phyloP scores from a whole-genome alignment of 2,888 invertebrate species.

The Platypus cylindrus region DNA sequence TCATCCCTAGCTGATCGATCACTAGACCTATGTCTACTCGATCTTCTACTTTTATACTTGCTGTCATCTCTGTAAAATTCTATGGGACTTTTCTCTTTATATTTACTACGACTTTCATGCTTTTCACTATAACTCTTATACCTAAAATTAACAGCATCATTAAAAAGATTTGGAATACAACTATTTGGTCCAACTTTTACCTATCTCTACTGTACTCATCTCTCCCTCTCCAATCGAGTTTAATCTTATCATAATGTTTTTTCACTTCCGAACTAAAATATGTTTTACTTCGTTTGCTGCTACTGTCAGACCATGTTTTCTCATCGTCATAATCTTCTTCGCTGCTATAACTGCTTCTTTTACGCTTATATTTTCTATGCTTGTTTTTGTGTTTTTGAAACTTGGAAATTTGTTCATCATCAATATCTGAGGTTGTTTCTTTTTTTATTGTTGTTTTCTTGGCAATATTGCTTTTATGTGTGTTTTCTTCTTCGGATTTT shows the following conservation, averaged over 20 bases:
- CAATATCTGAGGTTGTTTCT: conserved; percentile 20
- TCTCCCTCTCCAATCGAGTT: too few relatives aligned
- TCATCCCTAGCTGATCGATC: conserved; percentile 27
- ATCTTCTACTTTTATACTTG: conserved; percentile 8
- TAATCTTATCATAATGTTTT: conserved; percentile 6
- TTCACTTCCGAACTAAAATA: conserved; percentile 16
- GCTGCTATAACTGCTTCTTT: conserved; percentile 9
- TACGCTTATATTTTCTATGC: conserved; percentile 18
- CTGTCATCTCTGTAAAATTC: too few relatives aligned
- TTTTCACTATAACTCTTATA: too few relatives aligned
- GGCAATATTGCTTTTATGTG: conserved; percentile 5
- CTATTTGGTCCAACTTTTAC: too few relatives aligned
- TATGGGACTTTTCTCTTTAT: conserved; percentile 7
- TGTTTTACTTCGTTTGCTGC: conserved; percentile 23
- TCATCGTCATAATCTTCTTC: conserved; percentile 27
- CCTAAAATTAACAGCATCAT: too few relatives aligned
- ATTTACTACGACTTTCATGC: conserved; percentile 11
- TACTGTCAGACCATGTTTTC: too few relatives aligned
- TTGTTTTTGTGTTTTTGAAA: conserved; percentile 19
- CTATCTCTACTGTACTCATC: too few relatives aligned
- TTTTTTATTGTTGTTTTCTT: not conserved
- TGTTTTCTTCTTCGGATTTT: conserved; percentile 5
- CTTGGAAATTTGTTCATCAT: conserved; percentile 30
- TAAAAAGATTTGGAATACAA: too few relatives aligned
- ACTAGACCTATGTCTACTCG: conserved; percentile 12